Evolutionary conservation across 2,113 vertebrate genomes (phyloP).

Genomic region (Theristicus caerulescens): DNA sequence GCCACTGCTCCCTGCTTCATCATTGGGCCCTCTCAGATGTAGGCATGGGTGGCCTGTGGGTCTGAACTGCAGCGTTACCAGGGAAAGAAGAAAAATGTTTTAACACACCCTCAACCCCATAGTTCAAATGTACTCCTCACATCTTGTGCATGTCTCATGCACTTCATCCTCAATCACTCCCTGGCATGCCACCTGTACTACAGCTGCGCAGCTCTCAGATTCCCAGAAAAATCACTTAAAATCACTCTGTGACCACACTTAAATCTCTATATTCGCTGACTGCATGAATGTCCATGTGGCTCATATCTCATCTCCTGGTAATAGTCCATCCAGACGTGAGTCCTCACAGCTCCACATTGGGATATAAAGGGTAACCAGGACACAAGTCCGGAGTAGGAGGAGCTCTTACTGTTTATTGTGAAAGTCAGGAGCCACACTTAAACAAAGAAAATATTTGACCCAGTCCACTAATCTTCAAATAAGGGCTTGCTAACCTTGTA

Average conservation of each 20-base stretch:
- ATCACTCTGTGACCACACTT: not conserved
- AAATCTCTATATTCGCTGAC: not conserved
- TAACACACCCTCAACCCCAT: not conserved
- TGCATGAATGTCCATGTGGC: fast-evolving
- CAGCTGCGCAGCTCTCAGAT: not conserved
- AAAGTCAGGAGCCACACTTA: not conserved
- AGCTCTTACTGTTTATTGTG: not conserved
- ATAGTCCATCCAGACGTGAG: not conserved
- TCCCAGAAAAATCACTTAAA: not conserved
- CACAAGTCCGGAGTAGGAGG: not conserved
- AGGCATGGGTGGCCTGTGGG: not conserved
- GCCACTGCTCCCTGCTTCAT: not conserved
- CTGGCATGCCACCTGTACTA: not conserved
- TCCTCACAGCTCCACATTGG: not conserved
- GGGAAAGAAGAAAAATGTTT: not conserved
- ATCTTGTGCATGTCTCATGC: not conserved
- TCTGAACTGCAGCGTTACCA: not conserved
- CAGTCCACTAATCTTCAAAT: not conserved
- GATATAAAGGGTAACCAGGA: not conserved
- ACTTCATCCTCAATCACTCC: not conserved
- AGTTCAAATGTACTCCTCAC: not conserved
- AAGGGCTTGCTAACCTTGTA: not conserved
- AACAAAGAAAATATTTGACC: not conserved
- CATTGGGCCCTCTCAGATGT: not conserved
- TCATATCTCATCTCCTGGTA: not conserved